These are phyloP conservation scores for Tetragonisca angustula DNA, from an alignment of 2,888 invertebrate species.

Conservation along the genomic window DNA sequence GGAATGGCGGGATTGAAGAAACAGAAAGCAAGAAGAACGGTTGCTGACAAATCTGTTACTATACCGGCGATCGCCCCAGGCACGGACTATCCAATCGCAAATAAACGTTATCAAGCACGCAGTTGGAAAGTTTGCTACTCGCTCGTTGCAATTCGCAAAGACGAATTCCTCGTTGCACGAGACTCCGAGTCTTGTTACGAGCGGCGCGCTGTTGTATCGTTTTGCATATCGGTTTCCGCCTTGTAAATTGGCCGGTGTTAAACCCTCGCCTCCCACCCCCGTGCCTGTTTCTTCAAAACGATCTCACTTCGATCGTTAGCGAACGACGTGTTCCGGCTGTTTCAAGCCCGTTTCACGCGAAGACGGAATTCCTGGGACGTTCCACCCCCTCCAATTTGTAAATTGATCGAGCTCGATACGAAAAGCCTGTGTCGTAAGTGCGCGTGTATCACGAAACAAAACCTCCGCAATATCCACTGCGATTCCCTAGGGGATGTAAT, in stretches of 20 bases:
- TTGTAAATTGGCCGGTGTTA: not conserved
- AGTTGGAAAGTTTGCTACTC: slow-evolving; percentile 11
- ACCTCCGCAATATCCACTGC: not conserved
- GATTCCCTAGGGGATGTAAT: not conserved
- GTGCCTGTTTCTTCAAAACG: not conserved
- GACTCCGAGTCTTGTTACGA: not conserved
- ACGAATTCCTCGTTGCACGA: not conserved
- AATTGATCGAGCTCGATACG: no score
- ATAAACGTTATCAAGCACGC: slow-evolving; percentile 14
- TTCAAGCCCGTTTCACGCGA: no score
- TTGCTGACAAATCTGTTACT: slow-evolving; percentile 1
- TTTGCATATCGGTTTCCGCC: not conserved
- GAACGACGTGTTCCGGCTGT: no score
- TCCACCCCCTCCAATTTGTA: no score
- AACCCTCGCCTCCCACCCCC: not conserved
- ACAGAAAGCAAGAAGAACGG: not conserved
- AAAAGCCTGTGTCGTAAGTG: no score
- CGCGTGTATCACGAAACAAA: no score
- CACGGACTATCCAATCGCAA: not conserved
- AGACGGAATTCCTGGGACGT: no score
- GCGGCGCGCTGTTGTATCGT: not conserved
- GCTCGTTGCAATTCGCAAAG: no score
- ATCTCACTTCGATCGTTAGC: no score
- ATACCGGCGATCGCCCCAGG: not conserved
- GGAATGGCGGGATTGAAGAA: not conserved